Evolutionary conservation across 2,113 vertebrate species (phyloP).

Genomic region (Actenoides hombroni): DNA sequence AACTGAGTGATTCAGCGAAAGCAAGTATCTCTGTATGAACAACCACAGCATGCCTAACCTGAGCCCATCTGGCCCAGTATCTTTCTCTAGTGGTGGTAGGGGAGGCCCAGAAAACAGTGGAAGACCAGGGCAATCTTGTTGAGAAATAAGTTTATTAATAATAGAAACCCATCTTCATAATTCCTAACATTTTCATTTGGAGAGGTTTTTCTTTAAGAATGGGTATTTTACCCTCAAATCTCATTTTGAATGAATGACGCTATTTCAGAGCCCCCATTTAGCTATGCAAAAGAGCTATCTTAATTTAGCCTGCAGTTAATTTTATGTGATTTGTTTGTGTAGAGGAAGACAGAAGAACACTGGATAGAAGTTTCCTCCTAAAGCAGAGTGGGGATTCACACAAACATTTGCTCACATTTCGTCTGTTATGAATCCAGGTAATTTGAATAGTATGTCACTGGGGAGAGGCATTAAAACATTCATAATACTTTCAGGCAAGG

Average conservation of each 20-base stretch:
- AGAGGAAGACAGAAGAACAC: neutral
- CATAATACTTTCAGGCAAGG: neutral
- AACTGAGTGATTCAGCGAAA: neutral
- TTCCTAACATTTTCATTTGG: neutral
- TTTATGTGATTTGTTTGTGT: neutral
- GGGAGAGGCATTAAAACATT: neutral
- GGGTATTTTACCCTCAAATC: neutral
- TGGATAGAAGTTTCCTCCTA: neutral
- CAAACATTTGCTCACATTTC: neutral
- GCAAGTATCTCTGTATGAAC: fast-evolving
- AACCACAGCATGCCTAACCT: neutral
- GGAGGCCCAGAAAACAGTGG: neutral
- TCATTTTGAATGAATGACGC: neutral
- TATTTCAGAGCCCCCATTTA: neutral
- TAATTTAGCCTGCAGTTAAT: neutral
- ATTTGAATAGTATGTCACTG: neutral
- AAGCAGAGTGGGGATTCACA: neutral
- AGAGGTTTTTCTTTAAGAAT: neutral
- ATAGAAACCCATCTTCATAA: neutral
- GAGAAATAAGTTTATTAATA: neutral
- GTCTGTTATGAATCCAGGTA: neutral
- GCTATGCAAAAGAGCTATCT: neutral
- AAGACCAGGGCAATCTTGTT: neutral
- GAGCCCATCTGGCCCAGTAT: neutral
- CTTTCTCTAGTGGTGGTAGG: neutral